Conservation (phyloP, 53 echinoderm and acorn worm genomes). For the Hippasteria phrygiana region DNA sequence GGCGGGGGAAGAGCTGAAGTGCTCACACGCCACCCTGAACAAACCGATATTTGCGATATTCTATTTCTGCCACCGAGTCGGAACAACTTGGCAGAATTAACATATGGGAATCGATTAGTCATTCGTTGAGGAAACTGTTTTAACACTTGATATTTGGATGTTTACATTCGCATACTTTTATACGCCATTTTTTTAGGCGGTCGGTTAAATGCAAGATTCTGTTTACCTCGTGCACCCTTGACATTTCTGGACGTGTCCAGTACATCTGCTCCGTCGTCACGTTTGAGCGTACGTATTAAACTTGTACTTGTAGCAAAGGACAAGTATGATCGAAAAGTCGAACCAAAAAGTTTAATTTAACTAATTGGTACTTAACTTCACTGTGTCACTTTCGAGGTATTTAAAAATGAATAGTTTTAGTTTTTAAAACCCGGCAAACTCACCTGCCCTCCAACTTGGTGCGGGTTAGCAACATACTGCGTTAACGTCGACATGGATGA, state of each 20-base stretch:
- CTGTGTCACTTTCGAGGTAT: background rate
- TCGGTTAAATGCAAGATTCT: no score
- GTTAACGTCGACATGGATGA: constrained; percentile 25
- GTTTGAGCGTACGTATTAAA: no score
- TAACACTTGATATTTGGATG: background rate
- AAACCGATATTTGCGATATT: background rate
- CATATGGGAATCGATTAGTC: background rate
- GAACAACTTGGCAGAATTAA: background rate
- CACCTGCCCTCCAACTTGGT: constrained; percentile 32
- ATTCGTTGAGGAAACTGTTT: background rate
- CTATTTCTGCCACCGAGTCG: background rate
- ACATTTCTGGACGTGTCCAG: background rate
- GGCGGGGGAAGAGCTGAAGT: background rate
- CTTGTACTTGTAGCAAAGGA: no score
- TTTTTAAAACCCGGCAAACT: background rate
- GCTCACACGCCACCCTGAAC: constrained; percentile 1
- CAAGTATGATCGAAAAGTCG: no score
- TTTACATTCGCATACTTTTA: background rate
- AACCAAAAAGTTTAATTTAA: no score
- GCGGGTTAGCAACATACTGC: constrained; percentile 21
- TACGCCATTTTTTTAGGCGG: no score
- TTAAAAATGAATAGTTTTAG: background rate
- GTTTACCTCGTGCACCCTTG: no score
- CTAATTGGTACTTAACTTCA: no score
- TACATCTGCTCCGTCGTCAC: background rate